These are phyloP conservation scores for Spea bombifrons DNA, from an alignment of 2,113 vertebrate species.

Conservation along the genomic window DNA sequence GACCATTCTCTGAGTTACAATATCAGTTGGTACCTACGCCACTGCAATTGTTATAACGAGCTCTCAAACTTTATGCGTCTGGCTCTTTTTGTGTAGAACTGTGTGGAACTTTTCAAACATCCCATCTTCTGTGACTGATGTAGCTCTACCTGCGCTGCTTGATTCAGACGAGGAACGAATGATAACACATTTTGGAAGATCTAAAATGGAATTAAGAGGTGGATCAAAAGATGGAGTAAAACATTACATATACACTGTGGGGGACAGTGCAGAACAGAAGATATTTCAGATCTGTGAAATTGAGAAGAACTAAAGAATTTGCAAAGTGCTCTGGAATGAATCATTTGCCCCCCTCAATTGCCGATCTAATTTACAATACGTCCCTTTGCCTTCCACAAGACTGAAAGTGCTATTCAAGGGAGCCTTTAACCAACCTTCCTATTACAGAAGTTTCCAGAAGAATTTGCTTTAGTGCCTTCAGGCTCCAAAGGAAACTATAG, in stretches of 20 bases:
- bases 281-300: not conserved
- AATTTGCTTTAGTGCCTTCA: not conserved
- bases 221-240: not conserved
- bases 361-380: not conserved
- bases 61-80: slow-evolving; percentile 73
- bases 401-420: not conserved
- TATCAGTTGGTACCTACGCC: slow-evolving; percentile 72
- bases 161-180: slow-evolving; percentile 84
- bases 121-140: slow-evolving; percentile 77
- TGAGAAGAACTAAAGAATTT: not conserved
- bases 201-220: slow-evolving; percentile 76
- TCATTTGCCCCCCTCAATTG: not conserved
- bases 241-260: not conserved
- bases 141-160: slow-evolving; percentile 75
- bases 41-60: slow-evolving; percentile 76
- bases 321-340: not conserved
- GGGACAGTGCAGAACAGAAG: not conserved
- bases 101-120: slow-evolving; percentile 75
- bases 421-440: not conserved
- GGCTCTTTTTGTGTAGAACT: too few relatives aligned
- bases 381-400: not conserved
- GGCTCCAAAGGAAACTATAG: not conserved
- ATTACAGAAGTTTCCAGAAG: not conserved
- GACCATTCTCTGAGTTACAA: slow-evolving; percentile 60
- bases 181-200: slow-evolving; percentile 81